Percentiles rank a stretch among this genome's conserved stretches.
phyloP scores from a whole-genome alignment of 2,113 vertebrate genomes.

The Halcyon senegalensis region DNA sequence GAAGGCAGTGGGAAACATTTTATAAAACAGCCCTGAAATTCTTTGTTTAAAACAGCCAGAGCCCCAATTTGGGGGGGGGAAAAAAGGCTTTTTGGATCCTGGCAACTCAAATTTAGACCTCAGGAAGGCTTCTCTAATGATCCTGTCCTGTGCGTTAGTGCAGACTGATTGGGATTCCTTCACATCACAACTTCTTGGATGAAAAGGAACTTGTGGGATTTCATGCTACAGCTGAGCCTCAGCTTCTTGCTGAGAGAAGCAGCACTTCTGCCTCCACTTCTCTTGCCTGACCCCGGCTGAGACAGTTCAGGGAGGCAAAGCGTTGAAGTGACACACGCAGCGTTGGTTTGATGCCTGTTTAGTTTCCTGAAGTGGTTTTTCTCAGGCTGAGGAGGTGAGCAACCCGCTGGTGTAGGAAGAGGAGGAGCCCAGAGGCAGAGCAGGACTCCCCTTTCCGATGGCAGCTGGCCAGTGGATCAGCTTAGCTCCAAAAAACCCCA shows the following conservation, averaged over 20 bases:
- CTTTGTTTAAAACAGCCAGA: background rate
- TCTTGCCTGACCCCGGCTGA: background rate
- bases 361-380: background rate
- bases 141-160: background rate
- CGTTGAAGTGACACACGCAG: background rate
- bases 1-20: background rate
- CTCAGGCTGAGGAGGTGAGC: background rate
- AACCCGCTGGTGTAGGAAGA: accelerated
- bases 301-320: accelerated
- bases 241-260: background rate
- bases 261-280: background rate
- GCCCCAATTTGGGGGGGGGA: background rate
- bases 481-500: background rate
- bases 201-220: background rate
- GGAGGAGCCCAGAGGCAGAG: background rate
- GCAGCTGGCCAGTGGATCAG: background rate
- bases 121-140: background rate
- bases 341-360: background rate
- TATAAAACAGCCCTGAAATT: background rate
- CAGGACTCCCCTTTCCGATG: background rate
- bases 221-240: background rate
- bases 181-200: background rate
- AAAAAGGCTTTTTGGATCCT: background rate
- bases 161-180: background rate
- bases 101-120: background rate